Evolutionary conservation across 2,113 vertebrate genomes (phyloP), one percentile per base, ranked within the genome.

Genomic region (Mastomys coucha): DNA sequence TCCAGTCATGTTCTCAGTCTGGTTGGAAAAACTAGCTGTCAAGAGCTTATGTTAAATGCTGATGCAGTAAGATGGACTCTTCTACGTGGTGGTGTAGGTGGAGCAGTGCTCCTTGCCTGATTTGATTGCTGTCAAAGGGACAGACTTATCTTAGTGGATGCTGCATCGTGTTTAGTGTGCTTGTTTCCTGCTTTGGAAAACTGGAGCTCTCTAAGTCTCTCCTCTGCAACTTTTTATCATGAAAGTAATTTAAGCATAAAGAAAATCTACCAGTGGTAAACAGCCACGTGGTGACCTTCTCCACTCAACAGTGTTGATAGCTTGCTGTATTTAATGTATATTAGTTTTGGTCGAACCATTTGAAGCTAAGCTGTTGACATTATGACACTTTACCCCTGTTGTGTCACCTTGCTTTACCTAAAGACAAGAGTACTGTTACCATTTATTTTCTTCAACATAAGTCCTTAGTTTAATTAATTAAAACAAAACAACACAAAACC

Each of bases 391-490:
- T 26, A 86, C 17, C 19, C 26, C 24, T 67, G 84, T 42, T 73
- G 51, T 51, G 63, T 89, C 31, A 69, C 16, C 16, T 84, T 96
- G 58, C 36, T 14, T 93, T 60, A 58, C 17, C n/a, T 63, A 93
- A 95, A 95, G 77, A n/a, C 69, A 93, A 88, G 45, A 60, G n/a
- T 81, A 73, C 5, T 13, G 33, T 70, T 91, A 33, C 19, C 63
- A 16, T 94, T 96, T 24, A 70, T 84, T 84, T 91, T 69, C 39
- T 96, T 87, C 31, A 82, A 7, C 58, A 36, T 70, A 91, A 42
- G 77, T 96, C 49, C n/a, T 93, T 95, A 84, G n/a, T 94, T 22
- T 75, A 94, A 77, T 22, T 75, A 94, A 77, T 42, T 84, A 63
- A 63, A 84, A 60, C 24, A n/a, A 56, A 81, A 82, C 53, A 84